A percentile compares a stretch with the other conserved stretches of the same genome.
Conservation (phyloP, 1,140 invertebrate genomes). For the Proales similis region DNA sequence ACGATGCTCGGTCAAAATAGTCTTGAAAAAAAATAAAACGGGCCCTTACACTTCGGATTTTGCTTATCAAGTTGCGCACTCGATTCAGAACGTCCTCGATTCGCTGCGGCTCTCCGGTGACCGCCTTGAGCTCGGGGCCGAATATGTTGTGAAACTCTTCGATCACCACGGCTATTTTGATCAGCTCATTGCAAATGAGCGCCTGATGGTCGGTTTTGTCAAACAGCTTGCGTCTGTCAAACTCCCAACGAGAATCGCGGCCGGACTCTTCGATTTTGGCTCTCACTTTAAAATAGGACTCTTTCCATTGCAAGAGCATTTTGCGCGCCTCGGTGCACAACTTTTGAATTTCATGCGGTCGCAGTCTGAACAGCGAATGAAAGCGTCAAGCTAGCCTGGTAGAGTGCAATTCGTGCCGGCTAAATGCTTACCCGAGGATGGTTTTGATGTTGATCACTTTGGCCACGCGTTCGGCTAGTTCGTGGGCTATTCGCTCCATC, state of each 20-base stretch:
- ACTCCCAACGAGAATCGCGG: constrained; percentile 77
- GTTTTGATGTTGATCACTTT: constrained; percentile 63
- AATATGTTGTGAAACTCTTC: constrained; percentile 82
- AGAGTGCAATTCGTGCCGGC: constrained; percentile 21
- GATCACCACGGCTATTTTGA: constrained; percentile 65
- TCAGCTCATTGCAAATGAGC: constrained; percentile 66
- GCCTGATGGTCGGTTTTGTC: constrained; percentile 73
- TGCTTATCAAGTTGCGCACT: constrained; percentile 64
- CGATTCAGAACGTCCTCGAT: constrained; percentile 71
- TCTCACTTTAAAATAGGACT: constrained; percentile 63
- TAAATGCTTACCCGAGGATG: constrained; percentile 59
- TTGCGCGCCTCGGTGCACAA: constrained; percentile 50
- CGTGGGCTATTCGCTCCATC: constrained; percentile 70
- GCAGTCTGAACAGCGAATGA: constrained; percentile 49
- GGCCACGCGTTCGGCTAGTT: constrained; percentile 66
- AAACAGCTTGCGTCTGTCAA: constrained; percentile 71
- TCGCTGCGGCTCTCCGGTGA: constrained; percentile 71
- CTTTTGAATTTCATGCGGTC: constrained; percentile 54
- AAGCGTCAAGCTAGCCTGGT: constrained; percentile 38
- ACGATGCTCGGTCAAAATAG: too few species aligned
- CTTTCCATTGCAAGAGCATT: constrained; percentile 70
- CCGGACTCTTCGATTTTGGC: constrained; percentile 71
- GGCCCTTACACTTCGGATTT: constrained; percentile 63
- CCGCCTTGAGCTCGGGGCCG: constrained; percentile 71
- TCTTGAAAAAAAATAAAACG: too few species aligned